Conservation (phyloP, 2,113 vertebrate species). For the Galeopterus variegatus region DNA sequence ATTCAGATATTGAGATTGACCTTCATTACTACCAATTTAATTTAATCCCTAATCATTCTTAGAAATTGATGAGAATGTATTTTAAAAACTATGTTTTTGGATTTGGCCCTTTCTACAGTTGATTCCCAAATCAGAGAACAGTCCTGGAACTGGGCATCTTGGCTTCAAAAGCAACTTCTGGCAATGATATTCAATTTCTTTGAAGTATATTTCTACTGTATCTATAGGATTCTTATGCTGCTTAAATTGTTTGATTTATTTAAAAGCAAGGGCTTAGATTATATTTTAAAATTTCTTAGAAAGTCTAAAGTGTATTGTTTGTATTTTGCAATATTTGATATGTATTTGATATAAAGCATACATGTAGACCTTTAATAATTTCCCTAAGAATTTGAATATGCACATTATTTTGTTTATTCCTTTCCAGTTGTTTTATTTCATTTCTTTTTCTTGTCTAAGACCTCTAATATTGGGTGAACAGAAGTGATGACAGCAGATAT, state of each 20-base stretch:
- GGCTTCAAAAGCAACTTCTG: not conserved
- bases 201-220: too few relatives aligned
- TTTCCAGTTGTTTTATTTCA: not conserved
- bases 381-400: not conserved
- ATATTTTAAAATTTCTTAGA: not conserved
- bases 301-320: not conserved
- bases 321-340: not conserved
- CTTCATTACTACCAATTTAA: not conserved
- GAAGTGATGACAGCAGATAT: not conserved
- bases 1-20: not conserved
- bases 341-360: not conserved
- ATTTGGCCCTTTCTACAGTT: not conserved
- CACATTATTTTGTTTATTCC: not conserved
- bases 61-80: not conserved
- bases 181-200: not conserved
- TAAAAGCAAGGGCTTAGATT: not conserved
- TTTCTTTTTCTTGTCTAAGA: conserved; percentile 14
- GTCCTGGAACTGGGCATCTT: not conserved
- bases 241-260: not conserved
- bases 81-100: not conserved
- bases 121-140: not conserved
- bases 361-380: not conserved
- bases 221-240: not conserved
- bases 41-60: not conserved
- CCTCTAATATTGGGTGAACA: not conserved